These are phyloP conservation scores for Ectropis crepuscularia DNA, from an alignment of 2,888 invertebrate genomes.

Conservation along the genomic window DNA sequence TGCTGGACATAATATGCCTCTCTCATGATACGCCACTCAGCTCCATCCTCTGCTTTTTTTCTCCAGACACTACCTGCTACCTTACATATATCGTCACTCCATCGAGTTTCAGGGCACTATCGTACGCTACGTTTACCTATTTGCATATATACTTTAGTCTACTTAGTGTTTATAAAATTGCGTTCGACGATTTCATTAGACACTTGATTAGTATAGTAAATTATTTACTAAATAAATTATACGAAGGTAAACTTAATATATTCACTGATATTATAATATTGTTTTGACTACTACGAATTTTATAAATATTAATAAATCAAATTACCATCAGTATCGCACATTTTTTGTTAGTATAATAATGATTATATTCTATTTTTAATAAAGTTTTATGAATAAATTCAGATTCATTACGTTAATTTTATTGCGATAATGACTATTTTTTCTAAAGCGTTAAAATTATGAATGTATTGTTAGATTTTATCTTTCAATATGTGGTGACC, in stretches of 20 bases:
- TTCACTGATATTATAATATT: background rate
- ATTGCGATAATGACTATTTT: background rate
- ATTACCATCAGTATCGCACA: constrained; percentile 30
- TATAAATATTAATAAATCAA: constrained; percentile 15
- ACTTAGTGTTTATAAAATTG: no score
- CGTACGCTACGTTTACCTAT: no score
- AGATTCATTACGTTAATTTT: constrained; percentile 7
- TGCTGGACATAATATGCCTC: no score
- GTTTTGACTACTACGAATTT: background rate
- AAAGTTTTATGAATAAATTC: constrained; percentile 4
- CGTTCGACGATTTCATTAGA: no score
- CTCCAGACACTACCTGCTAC: no score
- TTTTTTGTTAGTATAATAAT: background rate
- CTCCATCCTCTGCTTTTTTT: no score
- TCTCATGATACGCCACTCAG: no score
- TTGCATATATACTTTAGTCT: no score
- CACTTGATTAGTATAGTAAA: no score
- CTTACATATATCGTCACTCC: no score
- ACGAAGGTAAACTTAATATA: background rate
- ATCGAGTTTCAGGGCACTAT: no score
- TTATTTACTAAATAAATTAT: background rate
- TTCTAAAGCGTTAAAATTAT: background rate
- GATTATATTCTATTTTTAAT: background rate
- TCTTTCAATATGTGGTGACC: constrained; percentile 5
- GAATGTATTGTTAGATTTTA: constrained; percentile 4